Evolutionary conservation across 2,797 vertebrate genomes (phyloP).

Genomic region (Phoebastria nigripes): DNA sequence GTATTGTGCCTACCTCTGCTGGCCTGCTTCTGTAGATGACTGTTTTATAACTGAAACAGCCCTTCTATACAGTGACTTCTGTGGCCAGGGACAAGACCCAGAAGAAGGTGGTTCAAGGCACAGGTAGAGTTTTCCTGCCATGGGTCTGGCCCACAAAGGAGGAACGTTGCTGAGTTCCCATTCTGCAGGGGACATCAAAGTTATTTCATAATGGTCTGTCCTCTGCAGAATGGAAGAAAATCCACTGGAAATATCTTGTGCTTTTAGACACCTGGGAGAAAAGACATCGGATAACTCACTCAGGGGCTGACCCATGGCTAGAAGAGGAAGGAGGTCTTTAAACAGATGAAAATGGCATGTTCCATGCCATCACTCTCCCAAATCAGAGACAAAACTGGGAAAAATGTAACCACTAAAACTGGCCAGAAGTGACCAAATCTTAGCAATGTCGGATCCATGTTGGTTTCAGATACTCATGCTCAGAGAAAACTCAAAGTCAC

Average conservation of each 20-base stretch:
- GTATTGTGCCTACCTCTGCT: not conserved
- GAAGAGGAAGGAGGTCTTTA: not conserved
- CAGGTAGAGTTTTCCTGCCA: not conserved
- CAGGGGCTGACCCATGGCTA: not conserved
- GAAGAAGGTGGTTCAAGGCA: not conserved
- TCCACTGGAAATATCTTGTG: not conserved
- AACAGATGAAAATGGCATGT: not conserved
- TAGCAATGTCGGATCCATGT: fast-evolving
- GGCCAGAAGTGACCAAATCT: not conserved
- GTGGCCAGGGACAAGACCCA: not conserved
- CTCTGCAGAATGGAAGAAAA: not conserved
- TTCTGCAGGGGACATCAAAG: not conserved
- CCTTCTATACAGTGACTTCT: not conserved
- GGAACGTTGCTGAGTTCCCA: not conserved
- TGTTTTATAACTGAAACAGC: not conserved
- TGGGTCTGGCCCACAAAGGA: not conserved
- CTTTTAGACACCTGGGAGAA: not conserved
- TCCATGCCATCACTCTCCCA: not conserved
- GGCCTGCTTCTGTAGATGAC: not conserved
- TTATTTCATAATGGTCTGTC: not conserved
- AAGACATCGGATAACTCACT: not conserved
- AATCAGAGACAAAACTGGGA: not conserved
- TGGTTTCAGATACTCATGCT: not conserved
- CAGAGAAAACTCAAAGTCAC: not conserved
- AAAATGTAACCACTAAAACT: not conserved